phyloP scores from a whole-genome alignment of 2,888 invertebrate species.

The Rutpela maculata region DNA sequence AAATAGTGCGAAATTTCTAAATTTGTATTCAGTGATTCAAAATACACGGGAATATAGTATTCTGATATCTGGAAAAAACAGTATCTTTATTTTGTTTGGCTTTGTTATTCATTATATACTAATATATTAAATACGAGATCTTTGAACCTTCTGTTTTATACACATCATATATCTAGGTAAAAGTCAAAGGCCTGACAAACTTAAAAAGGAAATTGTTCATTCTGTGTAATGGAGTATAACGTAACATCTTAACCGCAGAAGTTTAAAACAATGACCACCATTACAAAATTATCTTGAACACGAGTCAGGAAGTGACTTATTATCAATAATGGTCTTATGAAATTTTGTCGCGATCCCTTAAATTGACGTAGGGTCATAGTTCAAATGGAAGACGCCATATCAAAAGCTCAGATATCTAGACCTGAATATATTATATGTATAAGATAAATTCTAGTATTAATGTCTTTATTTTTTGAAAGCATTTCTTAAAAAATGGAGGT shows the following conservation, averaged over 20 bases:
- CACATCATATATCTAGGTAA: not conserved
- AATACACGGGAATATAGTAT: too few relatives aligned
- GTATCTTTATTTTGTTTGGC: too few relatives aligned
- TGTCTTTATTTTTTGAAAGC: too few relatives aligned
- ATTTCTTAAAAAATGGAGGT: too few relatives aligned
- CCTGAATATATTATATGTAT: too few relatives aligned
- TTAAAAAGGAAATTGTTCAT: constrained; percentile 61
- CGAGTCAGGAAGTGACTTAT: constrained; percentile 43
- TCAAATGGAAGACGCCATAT: constrained; percentile 11
- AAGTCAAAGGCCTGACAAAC: constrained; percentile 32
- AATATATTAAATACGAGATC: too few relatives aligned
- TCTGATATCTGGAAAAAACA: too few relatives aligned
- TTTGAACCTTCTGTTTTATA: not conserved
- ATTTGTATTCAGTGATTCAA: too few relatives aligned
- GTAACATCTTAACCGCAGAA: constrained; percentile 44
- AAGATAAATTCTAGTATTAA: too few relatives aligned
- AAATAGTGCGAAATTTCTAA: too few relatives aligned
- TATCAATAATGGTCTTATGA: constrained; percentile 31
- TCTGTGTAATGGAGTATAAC: constrained; percentile 61
- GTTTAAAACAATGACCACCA: constrained; percentile 40
- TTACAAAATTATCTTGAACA: constrained; percentile 42
- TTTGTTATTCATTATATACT: too few relatives aligned
- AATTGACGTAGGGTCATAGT: constrained; percentile 31
- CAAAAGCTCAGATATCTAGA: not conserved
- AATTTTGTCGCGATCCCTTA: constrained; percentile 12